phyloP scores from a whole-genome alignment of 1,140 invertebrate species.

The Drosophila melanica region DNA sequence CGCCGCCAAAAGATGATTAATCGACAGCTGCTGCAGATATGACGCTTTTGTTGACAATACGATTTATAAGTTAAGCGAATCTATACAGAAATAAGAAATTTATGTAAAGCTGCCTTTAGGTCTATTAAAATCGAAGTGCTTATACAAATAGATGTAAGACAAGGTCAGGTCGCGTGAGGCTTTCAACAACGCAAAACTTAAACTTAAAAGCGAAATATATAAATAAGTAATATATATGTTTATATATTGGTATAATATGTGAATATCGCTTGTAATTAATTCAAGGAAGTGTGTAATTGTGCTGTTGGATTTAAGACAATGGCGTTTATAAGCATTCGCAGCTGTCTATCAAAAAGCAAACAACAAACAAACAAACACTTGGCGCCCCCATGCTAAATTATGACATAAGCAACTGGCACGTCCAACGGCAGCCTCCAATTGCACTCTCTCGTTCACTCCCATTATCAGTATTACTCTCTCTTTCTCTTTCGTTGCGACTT shows the following conservation, averaged over 20 bases:
- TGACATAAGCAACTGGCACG: constrained; percentile 65
- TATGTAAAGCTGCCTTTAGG: constrained; percentile 69
- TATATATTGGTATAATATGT: constrained; percentile 5
- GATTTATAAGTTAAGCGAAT: constrained; percentile 21
- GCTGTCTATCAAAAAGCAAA: constrained; percentile 39
- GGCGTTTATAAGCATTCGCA: constrained; percentile 47
- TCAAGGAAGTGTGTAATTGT: constrained; percentile 75
- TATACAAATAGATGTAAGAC: constrained; percentile 37
- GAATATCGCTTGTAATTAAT: constrained; percentile 56
- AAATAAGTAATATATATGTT: background rate
- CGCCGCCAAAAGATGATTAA: constrained; percentile 60
- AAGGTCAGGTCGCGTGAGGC: constrained; percentile 58
- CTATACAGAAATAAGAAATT: constrained; percentile 37
- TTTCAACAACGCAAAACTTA: constrained; percentile 18
- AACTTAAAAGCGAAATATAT: background rate
- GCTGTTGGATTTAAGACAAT: constrained; percentile 62
- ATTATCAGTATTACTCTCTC: constrained; percentile 6
- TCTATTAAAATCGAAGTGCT: constrained; percentile 13
- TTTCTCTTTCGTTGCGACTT: constrained; percentile 24
- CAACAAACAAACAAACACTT: constrained; percentile 28
- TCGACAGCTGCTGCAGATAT: constrained; percentile 53
- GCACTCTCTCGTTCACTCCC: background rate
- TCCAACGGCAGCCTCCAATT: constrained; percentile 62
- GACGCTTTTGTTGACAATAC: constrained; percentile 69
- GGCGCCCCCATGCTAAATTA: constrained; percentile 51